These are phyloP conservation scores for Escarpia spicata DNA, from an alignment of 2,888 invertebrate genomes.

Conservation along the genomic window DNA sequence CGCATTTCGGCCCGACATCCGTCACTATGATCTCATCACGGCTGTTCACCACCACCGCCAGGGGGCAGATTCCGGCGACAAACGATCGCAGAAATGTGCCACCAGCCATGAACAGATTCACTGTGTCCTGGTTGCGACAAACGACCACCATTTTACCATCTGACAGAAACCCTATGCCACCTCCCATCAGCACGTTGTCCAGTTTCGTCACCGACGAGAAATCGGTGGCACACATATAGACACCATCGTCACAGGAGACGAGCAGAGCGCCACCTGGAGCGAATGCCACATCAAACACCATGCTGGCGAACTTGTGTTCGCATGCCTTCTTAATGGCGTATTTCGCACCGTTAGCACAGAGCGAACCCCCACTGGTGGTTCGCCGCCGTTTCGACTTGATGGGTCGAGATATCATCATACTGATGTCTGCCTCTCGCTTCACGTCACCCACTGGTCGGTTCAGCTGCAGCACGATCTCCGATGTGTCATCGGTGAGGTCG, in stretches of 20 bases:
- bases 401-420: neutral
- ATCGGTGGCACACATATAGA: conserved; percentile 33
- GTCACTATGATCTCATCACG: conserved; percentile 36
- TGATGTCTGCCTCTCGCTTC: neutral
- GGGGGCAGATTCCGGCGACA: conserved; percentile 31
- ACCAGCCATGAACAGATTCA: conserved; percentile 34
- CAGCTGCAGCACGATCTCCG: neutral
- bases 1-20: conserved; percentile 33
- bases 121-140: conserved; percentile 33
- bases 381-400: neutral
- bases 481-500: conserved; percentile 29
- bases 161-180: conserved; percentile 36
- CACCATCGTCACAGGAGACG: conserved; percentile 33
- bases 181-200: conserved; percentile 37
- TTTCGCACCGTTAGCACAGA: neutral
- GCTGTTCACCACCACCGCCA: conserved; percentile 29
- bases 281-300: conserved; percentile 39
- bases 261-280: conserved; percentile 23
- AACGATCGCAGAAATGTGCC: conserved; percentile 36
- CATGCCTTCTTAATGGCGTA: conserved; percentile 26
- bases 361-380: neutral
- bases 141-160: conserved; percentile 36
- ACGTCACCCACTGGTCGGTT: neutral
- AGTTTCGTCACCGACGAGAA: conserved; percentile 30
- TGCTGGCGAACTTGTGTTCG: conserved; percentile 30